Evolutionary conservation across 2,113 vertebrate genomes (phyloP).

Genomic region (Xiphophorus maculatus): DNA sequence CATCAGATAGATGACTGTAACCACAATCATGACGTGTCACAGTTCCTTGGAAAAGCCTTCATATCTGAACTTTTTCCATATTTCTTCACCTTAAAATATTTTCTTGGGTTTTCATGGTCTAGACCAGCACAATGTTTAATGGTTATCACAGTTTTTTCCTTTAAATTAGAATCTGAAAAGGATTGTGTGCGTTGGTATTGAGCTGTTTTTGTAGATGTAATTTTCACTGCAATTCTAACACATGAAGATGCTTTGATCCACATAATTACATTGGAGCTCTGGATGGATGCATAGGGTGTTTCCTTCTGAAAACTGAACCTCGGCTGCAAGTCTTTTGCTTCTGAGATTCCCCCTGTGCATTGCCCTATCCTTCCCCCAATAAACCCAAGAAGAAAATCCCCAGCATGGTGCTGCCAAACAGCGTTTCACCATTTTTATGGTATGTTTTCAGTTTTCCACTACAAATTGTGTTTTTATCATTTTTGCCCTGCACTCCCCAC

Average conservation of each 20-base stretch:
- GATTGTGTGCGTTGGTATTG: background rate
- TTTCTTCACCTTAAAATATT: background rate
- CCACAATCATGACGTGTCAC: background rate
- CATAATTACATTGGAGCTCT: background rate
- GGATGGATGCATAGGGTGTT: background rate
- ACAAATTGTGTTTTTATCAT: too few species aligned
- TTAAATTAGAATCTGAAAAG: background rate
- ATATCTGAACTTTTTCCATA: background rate
- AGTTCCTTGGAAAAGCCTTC: background rate
- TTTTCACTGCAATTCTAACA: background rate
- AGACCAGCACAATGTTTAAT: background rate
- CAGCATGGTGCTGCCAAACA: too few species aligned
- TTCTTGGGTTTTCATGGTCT: background rate
- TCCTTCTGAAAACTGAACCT: too few species aligned
- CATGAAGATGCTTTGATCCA: too few species aligned
- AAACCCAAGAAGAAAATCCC: too few species aligned
- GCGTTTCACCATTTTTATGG: too few species aligned
- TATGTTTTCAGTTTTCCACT: too few species aligned
- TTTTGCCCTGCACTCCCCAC: too few species aligned
- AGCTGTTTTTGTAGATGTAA: background rate
- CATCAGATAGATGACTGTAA: background rate
- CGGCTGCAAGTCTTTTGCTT: too few species aligned
- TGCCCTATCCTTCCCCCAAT: too few species aligned
- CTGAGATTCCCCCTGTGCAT: too few species aligned
- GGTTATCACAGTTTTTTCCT: background rate